Base-by-base conservation (phyloP, 2,797 vertebrate species). In the Sebastolobus alascanus region DNA sequence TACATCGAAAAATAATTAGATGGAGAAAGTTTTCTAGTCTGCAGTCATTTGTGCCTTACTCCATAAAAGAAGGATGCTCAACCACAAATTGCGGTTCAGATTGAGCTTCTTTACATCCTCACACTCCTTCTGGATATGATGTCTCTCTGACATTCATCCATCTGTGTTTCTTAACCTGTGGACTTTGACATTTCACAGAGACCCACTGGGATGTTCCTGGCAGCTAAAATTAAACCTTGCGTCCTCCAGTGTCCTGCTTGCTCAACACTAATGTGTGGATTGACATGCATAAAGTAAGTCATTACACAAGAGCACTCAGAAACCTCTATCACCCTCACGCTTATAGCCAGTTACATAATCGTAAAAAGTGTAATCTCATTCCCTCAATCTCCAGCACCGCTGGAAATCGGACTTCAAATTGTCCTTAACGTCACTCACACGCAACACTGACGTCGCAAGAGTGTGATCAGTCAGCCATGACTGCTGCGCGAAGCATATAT, bases 361-460 rank as follows among this genome's bases (percentile, higher is more conserved):
- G 68, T 86, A 79, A 88, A 80, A 76, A 63, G 52, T 78, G 31
- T 35, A 68, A 77, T 75, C 66, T 70, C 69, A 60, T 70, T 73
- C 22, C 46, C 31, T 74, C 67, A 29, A 52, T 89, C 72, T 79
- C 22, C 76, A 68, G 66, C 59, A 56, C 31, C 0, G 2, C 56
- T 80, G 43, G 38, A 81, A 79, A 37, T 61, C 16, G 55, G 61
- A 77, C 74, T 61, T 74, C 56, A 83, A 72, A 75, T 60, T 68
- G 61, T 43, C 68, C 71, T 67, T 70, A 77, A 64, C 50, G 40
- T 73, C 72, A 71, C 43, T 84, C 38, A 77, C 68, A 73, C 6
- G 14, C 58, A 68, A 70, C 75, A 61, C 13, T 76, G 70, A 68
- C n/a, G 4, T 68, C 6, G 16, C 46, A 72, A 29, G 56, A 56